phyloP scores from a whole-genome alignment of 2,888 invertebrate species.

The Neocrepidodera transversa region DNA sequence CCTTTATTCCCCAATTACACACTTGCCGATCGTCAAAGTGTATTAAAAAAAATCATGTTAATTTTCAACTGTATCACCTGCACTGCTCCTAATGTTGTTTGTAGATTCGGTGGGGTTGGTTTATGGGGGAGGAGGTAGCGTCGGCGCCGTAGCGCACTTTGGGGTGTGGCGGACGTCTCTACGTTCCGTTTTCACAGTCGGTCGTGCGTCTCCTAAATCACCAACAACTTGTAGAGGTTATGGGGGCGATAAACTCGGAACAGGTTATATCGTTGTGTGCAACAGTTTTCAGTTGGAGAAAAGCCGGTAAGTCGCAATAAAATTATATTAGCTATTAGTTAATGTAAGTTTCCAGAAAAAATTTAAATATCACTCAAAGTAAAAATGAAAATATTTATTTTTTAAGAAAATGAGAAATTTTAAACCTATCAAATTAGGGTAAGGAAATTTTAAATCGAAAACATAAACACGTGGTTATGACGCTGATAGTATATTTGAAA shows the following conservation, averaged over 20 bases:
- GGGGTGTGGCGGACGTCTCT: constrained; percentile 59
- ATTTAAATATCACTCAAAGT: too few relatives aligned
- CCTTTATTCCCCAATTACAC: constrained; percentile 24
- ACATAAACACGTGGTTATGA: too few relatives aligned
- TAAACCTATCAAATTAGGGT: too few relatives aligned
- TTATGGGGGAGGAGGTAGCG: constrained; percentile 49
- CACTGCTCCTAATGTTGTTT: constrained; percentile 43
- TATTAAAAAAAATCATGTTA: constrained; percentile 35
- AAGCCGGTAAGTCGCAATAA: constrained; percentile 16
- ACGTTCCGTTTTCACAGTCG: constrained; percentile 56
- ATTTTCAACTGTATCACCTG: constrained; percentile 43
- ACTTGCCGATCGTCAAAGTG: constrained; percentile 25
- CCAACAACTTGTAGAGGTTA: constrained; percentile 24
- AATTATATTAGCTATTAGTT: background rate
- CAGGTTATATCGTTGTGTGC: constrained; percentile 27
- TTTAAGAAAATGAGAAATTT: too few relatives aligned
- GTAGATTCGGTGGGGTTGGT: constrained; percentile 38
- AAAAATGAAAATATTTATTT: too few relatives aligned
- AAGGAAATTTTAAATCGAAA: too few relatives aligned
- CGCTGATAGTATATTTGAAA: too few relatives aligned
- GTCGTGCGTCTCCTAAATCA: constrained; percentile 51
- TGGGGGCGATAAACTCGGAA: constrained; percentile 23
- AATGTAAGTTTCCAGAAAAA: too few relatives aligned
- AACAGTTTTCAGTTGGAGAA: constrained; percentile 22
- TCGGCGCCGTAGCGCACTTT: constrained; percentile 55